A percentile compares a stretch with the other conserved stretches of the same genome.
Evolutionary conservation across 1,140 invertebrate genomes (phyloP).

Genomic region (Maconellicoccus hirsutus): DNA sequence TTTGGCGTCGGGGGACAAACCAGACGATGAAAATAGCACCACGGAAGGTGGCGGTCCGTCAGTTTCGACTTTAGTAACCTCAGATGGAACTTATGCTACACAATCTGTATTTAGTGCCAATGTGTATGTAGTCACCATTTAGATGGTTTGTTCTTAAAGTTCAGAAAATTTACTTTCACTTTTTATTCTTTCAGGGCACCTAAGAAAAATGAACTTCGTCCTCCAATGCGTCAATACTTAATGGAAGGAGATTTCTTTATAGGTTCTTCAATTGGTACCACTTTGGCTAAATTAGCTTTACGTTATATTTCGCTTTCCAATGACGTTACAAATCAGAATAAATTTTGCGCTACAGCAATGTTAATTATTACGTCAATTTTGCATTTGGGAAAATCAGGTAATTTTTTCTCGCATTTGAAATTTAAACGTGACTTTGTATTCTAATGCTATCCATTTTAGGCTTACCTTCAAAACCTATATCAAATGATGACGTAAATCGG

Average conservation of each 20-base stretch:
- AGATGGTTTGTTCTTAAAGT: neutral
- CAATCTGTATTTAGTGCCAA: conserved; percentile 89
- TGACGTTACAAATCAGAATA: conserved; percentile 47
- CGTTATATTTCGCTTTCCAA: conserved; percentile 47
- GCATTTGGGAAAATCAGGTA: conserved; percentile 57
- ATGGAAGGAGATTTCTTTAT: conserved; percentile 95
- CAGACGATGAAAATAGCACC: conserved; percentile 38
- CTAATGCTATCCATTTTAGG: conserved; percentile 32
- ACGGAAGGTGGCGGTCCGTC: conserved; percentile 4
- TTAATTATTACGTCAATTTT: conserved; percentile 59
- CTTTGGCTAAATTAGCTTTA: conserved; percentile 79
- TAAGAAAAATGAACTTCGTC: conserved; percentile 55
- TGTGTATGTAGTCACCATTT: conserved; percentile 39
- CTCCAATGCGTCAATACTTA: conserved; percentile 73
- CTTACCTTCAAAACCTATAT: conserved; percentile 62
- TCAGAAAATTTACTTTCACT: neutral
- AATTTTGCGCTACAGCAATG: conserved; percentile 64
- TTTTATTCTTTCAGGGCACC: conserved; percentile 26
- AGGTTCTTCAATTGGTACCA: conserved; percentile 79
- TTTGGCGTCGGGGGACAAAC: conserved; percentile 51
- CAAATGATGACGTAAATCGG: conserved; percentile 88
- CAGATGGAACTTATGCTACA: conserved; percentile 96
- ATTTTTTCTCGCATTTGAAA: conserved; percentile 5
- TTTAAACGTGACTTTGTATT: neutral
- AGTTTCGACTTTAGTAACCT: conserved; percentile 64